phyloP scores from a whole-genome alignment of 2,888 invertebrate genomes.

The Osedax frankpressi region DNA sequence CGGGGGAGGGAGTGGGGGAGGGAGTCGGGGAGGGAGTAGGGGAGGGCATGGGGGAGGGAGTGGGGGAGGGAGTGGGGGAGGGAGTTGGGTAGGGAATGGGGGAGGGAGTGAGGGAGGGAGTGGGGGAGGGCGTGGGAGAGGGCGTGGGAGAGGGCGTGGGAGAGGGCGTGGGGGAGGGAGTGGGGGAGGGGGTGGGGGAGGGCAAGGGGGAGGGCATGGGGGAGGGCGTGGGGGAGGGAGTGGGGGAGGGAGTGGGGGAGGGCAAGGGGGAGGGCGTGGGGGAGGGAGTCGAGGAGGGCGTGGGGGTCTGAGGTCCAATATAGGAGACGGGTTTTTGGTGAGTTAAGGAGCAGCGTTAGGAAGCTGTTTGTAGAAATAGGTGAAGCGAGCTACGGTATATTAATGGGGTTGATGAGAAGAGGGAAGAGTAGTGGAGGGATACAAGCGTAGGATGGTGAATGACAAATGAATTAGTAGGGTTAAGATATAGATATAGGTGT shows the following conservation, averaged over 20 bases:
- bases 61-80: too few species aligned
- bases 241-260: conserved; percentile 31
- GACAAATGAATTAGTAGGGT: too few species aligned
- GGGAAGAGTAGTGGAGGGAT: conserved; percentile 30
- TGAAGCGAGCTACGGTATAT: too few species aligned
- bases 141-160: neutral
- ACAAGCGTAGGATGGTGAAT: neutral
- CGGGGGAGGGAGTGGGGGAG: neutral
- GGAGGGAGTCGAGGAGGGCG: neutral
- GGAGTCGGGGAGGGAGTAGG: neutral
- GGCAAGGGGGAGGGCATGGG: neutral
- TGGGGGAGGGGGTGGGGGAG: neutral
- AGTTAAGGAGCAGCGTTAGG: neutral
- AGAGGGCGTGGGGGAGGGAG: neutral
- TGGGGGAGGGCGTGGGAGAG: neutral
- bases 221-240: too few species aligned
- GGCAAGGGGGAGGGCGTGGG: neutral
- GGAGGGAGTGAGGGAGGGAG: neutral
- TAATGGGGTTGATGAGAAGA: too few species aligned
- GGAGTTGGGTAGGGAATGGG: neutral
- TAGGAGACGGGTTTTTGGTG: neutral
- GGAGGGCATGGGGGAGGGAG: too few species aligned
- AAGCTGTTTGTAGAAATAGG: neutral
- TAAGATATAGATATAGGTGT: too few species aligned
- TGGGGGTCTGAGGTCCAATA: neutral